Conservation (phyloP, 1,140 invertebrate species). For the Cataglyphis hispanica region DNA sequence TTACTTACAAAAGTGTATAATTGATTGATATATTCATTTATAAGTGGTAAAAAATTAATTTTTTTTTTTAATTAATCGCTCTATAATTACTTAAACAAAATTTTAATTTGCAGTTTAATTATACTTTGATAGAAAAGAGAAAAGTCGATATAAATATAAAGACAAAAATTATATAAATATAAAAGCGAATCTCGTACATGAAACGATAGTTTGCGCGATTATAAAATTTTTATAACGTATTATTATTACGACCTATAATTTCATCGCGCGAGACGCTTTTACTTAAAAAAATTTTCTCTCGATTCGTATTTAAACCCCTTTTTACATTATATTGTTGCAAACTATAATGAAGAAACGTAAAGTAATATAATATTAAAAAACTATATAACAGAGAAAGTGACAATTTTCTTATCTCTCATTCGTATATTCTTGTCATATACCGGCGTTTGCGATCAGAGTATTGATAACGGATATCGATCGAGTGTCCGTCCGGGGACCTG, state of each 20-base stretch:
- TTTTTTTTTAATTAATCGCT: background rate
- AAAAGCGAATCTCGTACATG: too few species aligned
- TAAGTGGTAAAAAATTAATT: background rate
- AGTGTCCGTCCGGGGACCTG: background rate
- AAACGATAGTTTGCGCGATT: too few species aligned
- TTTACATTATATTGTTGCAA: too few species aligned
- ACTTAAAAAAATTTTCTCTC: too few species aligned
- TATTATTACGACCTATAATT: too few species aligned
- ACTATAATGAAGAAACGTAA: too few species aligned
- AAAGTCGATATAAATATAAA: background rate
- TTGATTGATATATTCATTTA: background rate
- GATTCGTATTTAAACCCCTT: too few species aligned
- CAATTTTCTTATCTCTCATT: background rate
- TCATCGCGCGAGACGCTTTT: too few species aligned
- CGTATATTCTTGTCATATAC: background rate
- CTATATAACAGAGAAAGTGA: background rate
- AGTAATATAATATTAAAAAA: background rate
- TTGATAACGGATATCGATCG: constrained; percentile 20
- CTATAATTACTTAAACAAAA: background rate
- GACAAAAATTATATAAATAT: too few species aligned
- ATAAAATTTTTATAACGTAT: too few species aligned
- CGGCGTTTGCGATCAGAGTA: background rate
- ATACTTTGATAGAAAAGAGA: background rate
- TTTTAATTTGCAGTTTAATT: background rate
- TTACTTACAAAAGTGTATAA: background rate